Evolutionary conservation across 2,888 invertebrate genomes (phyloP).

Genomic region (Danaus chrysippus): DNA sequence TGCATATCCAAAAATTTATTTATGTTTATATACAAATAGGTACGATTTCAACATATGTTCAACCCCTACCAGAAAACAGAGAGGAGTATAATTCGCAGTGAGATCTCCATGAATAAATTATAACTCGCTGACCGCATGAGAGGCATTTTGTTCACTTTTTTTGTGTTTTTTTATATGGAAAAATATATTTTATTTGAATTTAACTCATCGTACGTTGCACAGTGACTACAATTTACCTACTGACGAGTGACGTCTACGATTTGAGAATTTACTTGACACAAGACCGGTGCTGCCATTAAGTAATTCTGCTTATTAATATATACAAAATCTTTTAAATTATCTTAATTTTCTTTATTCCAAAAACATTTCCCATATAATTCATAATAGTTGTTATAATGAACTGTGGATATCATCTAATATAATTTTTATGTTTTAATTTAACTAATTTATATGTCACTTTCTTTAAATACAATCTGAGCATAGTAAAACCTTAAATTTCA

Average conservation of each 20-base stretch:
- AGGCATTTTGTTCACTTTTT: constrained; percentile 52
- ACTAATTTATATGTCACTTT: too few relatives aligned
- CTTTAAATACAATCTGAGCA: too few relatives aligned
- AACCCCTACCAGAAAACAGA: constrained; percentile 76
- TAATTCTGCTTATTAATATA: neutral
- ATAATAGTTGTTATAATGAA: too few relatives aligned
- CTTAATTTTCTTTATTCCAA: too few relatives aligned
- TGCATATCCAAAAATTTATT: too few relatives aligned
- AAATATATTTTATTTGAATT: constrained; percentile 18
- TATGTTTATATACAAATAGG: constrained; percentile 5
- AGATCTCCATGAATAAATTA: constrained; percentile 72
- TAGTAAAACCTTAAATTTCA: too few relatives aligned
- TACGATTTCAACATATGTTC: constrained; percentile 43
- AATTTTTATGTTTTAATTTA: too few relatives aligned
- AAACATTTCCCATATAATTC: too few relatives aligned
- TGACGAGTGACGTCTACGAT: neutral
- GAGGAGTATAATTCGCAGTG: constrained; percentile 68
- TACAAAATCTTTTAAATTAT: neutral
- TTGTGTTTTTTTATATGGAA: constrained; percentile 4
- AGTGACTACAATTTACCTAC: neutral
- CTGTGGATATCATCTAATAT: too few relatives aligned
- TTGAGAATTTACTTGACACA: neutral
- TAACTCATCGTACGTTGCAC: constrained; percentile 15
- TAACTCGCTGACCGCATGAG: constrained; percentile 66
- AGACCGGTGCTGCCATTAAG: neutral